Percentiles rank a stretch among this genome's conserved stretches.
phyloP scores from a whole-genome alignment of 2,113 vertebrate genomes.

The Talpa occidentalis region DNA sequence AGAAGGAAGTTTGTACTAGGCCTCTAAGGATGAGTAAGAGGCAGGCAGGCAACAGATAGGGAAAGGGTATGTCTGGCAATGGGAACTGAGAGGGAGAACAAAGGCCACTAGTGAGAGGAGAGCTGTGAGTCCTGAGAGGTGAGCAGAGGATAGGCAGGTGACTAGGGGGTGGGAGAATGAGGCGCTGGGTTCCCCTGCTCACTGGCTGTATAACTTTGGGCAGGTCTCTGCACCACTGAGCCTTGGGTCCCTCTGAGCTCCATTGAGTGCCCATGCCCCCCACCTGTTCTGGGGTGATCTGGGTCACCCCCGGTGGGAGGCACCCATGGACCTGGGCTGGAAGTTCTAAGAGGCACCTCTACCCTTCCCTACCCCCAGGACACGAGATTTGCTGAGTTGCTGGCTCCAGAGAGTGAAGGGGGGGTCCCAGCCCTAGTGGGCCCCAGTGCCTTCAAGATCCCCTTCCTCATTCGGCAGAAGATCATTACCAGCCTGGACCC shows the following conservation, averaged over 20 bases:
- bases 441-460: conserved; percentile 99
- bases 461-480: conserved; percentile 99
- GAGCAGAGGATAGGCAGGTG: not conserved
- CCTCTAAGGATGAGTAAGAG: not conserved
- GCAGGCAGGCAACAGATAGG: not conserved
- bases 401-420: conserved; percentile 93
- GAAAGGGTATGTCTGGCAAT: not conserved
- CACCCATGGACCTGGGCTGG: not conserved
- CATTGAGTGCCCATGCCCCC: not conserved
- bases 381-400: conserved; percentile 88
- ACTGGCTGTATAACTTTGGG: not conserved
- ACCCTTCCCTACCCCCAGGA: conserved; percentile 85
- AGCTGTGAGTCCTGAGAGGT: too few species aligned
- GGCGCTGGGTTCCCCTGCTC: not conserved
- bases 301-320: not conserved
- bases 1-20: not conserved
- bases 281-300: not conserved
- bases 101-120: not conserved
- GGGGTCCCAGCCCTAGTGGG: conserved; percentile 95
- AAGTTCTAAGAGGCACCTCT: not conserved
- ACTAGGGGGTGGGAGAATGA: not conserved
- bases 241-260: not conserved
- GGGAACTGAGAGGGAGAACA: not conserved
- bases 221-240: not conserved
- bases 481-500: conserved; percentile 99